Evolutionary conservation across 2,797 vertebrate genomes (phyloP).

Genomic region (Oreortyx pictus): DNA sequence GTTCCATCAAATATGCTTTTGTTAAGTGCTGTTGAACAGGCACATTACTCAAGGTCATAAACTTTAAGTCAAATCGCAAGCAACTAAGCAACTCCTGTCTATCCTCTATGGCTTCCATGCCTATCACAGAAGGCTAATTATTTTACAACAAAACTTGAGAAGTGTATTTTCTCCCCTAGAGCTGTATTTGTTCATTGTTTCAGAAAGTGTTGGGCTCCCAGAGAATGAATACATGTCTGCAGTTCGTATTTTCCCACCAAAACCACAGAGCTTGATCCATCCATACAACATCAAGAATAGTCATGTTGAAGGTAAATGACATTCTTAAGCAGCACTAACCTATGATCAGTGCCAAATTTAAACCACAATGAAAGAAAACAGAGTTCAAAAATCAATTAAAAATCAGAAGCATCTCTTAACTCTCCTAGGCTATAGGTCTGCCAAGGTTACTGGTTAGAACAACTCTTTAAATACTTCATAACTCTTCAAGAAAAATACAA

Average conservation of each 20-base stretch:
- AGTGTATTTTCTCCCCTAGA: slow-evolving; percentile 53
- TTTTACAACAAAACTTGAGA: slow-evolving; percentile 65
- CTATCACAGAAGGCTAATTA: slow-evolving; percentile 73
- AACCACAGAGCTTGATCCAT: background rate
- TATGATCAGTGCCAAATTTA: background rate
- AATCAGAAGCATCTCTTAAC: background rate
- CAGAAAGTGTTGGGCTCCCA: slow-evolving; percentile 36
- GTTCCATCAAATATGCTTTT: slow-evolving; percentile 76
- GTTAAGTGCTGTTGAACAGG: slow-evolving; percentile 63
- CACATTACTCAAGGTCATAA: slow-evolving; percentile 75
- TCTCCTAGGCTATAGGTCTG: background rate
- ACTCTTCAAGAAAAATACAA: background rate
- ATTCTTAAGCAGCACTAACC: background rate
- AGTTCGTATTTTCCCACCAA: slow-evolving; percentile 56
- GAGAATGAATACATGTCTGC: slow-evolving; percentile 40
- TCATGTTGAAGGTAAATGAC: background rate
- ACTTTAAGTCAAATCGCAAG: slow-evolving; percentile 69
- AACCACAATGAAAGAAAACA: slow-evolving; percentile 29
- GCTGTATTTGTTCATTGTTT: slow-evolving; percentile 66
- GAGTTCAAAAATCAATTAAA: slow-evolving; percentile 37
- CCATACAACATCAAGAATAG: background rate
- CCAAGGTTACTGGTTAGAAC: background rate
- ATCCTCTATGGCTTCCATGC: slow-evolving; percentile 17
- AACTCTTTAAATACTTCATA: background rate
- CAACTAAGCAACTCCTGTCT: slow-evolving; percentile 61